Percentiles rank a stretch among this genome's conserved stretches.
Conservation (phyloP, 2,113 vertebrate genomes). For the Crotalus tigris region DNA sequence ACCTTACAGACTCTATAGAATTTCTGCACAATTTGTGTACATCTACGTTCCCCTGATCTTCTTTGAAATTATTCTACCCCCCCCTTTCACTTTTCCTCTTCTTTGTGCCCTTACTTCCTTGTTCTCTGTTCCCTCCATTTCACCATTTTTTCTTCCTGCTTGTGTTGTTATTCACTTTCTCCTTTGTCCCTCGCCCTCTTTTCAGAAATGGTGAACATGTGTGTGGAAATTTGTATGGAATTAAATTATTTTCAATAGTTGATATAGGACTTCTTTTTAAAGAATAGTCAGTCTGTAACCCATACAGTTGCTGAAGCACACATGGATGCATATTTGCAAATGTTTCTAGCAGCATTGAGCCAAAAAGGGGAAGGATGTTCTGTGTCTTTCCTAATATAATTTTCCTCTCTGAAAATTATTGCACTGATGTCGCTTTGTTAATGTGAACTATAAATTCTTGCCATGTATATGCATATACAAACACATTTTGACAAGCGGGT, state of each 20-base stretch:
- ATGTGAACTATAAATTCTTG: background rate
- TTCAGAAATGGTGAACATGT: background rate
- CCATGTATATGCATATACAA: background rate
- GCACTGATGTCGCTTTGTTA: background rate
- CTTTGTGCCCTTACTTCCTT: background rate
- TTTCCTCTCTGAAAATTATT: background rate
- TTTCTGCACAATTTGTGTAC: background rate
- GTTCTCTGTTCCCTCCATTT: background rate
- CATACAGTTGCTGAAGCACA: background rate
- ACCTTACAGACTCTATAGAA: background rate
- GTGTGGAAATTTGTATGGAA: background rate
- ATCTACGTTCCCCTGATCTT: background rate
- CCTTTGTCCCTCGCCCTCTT: conserved; percentile 3
- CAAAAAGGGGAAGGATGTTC: conserved; percentile 3
- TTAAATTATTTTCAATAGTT: background rate
- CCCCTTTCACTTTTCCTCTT: background rate
- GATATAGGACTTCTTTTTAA: background rate
- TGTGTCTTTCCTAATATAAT: background rate
- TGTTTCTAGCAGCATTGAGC: background rate
- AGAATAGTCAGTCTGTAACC: background rate
- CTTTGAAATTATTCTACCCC: background rate
- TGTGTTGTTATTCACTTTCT: background rate
- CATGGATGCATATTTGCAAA: background rate
- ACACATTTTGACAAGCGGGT: background rate
- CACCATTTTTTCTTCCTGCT: background rate